Conservation (phyloP, 2,113 vertebrate species). For the Brachionichthys hirsutus region DNA sequence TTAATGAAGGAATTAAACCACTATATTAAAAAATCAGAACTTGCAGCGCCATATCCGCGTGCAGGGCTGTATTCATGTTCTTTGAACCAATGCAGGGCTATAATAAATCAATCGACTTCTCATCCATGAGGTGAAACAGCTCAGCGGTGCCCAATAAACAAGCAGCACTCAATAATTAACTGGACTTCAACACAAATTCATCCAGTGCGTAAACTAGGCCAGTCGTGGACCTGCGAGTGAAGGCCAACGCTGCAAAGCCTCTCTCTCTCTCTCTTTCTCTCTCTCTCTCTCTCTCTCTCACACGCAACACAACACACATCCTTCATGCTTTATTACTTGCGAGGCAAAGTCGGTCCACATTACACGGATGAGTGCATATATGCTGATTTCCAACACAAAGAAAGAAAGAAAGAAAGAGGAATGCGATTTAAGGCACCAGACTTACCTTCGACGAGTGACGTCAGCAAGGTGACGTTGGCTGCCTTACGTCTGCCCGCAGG, state of each 20-base stretch:
- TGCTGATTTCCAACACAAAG: constrained; percentile 75
- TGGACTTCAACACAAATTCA: constrained; percentile 72
- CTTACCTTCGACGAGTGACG: constrained; percentile 99
- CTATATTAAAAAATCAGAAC: constrained; percentile 36
- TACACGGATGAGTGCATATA: constrained; percentile 79
- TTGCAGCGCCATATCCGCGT: constrained; percentile 30
- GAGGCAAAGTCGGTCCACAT: constrained; percentile 79
- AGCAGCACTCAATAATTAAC: constrained; percentile 73
- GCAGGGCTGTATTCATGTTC: constrained; percentile 57
- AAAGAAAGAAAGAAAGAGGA: constrained; percentile 38
- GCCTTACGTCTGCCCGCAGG: constrained; percentile 98
- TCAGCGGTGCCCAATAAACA: constrained; percentile 71
- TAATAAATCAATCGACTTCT: constrained; percentile 74
- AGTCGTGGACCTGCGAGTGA: constrained; percentile 64
- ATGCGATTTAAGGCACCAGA: constrained; percentile 54
- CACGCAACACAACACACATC: constrained; percentile 44
- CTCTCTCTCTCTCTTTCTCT: constrained; percentile 23
- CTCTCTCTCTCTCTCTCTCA: constrained; percentile 14
- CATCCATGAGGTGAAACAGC: constrained; percentile 67
- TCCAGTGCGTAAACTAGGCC: constrained; percentile 71
- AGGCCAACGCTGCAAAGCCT: constrained; percentile 63
- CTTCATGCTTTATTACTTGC: constrained; percentile 80
- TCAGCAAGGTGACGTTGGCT: constrained; percentile 97
- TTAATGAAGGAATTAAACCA: constrained; percentile 51
- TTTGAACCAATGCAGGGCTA: constrained; percentile 66